Percentiles rank a stretch among this genome's conserved stretches.
phyloP scores from a whole-genome alignment of 2,888 invertebrate genomes.

The Stenolophus ochropezus region DNA sequence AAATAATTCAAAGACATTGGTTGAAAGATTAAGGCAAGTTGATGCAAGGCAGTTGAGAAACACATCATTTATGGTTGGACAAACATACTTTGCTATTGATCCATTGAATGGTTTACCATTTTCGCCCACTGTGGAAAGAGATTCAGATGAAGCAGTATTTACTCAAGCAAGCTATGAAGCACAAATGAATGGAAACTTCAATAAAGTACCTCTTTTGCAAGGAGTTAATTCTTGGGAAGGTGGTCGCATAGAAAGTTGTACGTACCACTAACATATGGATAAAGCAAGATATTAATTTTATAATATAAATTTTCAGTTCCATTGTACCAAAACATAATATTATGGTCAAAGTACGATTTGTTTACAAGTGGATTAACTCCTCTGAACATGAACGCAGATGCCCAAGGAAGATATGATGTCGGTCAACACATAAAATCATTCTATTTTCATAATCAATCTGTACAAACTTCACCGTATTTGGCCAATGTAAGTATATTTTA shows the following conservation, averaged over 20 bases:
- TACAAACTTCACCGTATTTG: not conserved
- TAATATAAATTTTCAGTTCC: conserved; percentile 10
- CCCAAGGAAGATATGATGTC: not conserved
- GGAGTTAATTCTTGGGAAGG: conserved; percentile 33
- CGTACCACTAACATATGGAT: too few species aligned
- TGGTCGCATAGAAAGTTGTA: not conserved
- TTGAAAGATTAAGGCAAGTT: conserved; percentile 9
- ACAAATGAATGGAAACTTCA: not conserved
- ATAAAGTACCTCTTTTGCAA: not conserved
- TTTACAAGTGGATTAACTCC: not conserved
- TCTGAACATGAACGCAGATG: conserved; percentile 17
- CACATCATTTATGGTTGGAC: not conserved
- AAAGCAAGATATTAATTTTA: too few species aligned
- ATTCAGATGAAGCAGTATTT: not conserved
- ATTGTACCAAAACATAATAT: not conserved
- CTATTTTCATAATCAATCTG: conserved; percentile 16
- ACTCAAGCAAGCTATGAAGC: not conserved
- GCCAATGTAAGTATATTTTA: too few species aligned
- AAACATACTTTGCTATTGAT: not conserved
- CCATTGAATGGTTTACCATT: conserved; percentile 36
- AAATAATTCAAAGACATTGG: conserved; percentile 2
- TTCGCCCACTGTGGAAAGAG: not conserved
- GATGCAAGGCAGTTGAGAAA: not conserved
- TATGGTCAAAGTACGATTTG: conserved; percentile 2
- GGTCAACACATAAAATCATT: not conserved